phyloP scores from a whole-genome alignment of 2,797 vertebrate genomes.

The Limnodromus scolopaceus region DNA sequence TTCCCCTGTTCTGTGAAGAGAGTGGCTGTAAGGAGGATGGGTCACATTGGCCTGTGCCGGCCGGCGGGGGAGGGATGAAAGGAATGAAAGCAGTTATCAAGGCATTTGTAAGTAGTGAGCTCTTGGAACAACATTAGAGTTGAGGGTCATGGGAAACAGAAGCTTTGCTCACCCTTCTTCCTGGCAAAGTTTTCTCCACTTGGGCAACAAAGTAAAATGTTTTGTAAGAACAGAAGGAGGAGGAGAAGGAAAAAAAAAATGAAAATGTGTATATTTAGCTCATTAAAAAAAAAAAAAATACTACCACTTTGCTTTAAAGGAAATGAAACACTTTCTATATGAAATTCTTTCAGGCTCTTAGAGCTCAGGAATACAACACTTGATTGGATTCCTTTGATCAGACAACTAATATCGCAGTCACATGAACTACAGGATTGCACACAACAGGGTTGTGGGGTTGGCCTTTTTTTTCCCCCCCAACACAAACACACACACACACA shows the following conservation, averaged over 20 bases:
- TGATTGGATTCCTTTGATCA: slow-evolving; percentile 62
- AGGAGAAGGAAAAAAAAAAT: background rate
- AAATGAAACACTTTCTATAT: slow-evolving; percentile 71
- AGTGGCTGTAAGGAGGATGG: background rate
- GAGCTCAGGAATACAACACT: background rate
- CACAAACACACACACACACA: background rate
- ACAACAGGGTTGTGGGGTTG: background rate
- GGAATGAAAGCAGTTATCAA: slow-evolving; percentile 81
- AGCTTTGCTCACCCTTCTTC: slow-evolving; percentile 79
- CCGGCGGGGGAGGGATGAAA: slow-evolving; percentile 64
- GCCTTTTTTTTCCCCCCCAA: background rate
- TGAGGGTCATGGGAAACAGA: slow-evolving; percentile 85
- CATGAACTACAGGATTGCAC: slow-evolving; percentile 6
- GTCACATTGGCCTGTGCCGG: slow-evolving; percentile 19
- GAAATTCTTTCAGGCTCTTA: slow-evolving; percentile 29
- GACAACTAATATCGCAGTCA: slow-evolving; percentile 1
- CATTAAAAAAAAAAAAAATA: slow-evolving; percentile 15
- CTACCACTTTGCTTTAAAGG: slow-evolving; percentile 46
- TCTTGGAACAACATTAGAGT: slow-evolving; percentile 82
- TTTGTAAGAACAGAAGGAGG: slow-evolving; percentile 64
- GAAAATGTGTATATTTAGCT: slow-evolving; percentile 25
- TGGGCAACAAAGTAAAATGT: slow-evolving; percentile 68
- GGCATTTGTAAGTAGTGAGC: slow-evolving; percentile 78
- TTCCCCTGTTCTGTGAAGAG: background rate
- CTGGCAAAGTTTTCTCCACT: slow-evolving; percentile 74